Conservation (phyloP, 2,797 vertebrate genomes). For the Cynodonichthys magdalenae region DNA sequence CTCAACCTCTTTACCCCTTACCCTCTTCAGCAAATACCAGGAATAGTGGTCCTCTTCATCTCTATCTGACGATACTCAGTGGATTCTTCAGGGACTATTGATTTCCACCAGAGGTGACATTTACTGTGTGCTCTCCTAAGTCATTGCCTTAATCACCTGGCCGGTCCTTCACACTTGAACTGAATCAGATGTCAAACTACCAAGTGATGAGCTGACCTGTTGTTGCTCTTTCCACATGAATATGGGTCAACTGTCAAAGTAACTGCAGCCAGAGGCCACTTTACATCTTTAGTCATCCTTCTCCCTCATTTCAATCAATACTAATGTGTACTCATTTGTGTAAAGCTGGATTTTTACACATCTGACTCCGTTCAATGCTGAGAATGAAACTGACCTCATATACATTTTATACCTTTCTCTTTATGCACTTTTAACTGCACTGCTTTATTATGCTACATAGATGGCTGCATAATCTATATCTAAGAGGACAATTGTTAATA, state of each 20-base stretch:
- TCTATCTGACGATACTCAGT: slow-evolving; percentile 55
- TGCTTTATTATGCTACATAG: not conserved
- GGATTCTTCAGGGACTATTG: slow-evolving; percentile 71
- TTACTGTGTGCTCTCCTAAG: slow-evolving; percentile 71
- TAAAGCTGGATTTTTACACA: not conserved
- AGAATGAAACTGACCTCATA: slow-evolving; percentile 1
- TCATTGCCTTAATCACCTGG: slow-evolving; percentile 72
- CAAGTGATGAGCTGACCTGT: slow-evolving; percentile 36
- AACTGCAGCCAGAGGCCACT: not conserved
- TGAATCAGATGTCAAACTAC: slow-evolving; percentile 57
- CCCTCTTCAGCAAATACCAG: slow-evolving; percentile 46
- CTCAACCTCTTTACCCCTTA: slow-evolving; percentile 2
- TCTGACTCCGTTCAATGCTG: slow-evolving; percentile 1
- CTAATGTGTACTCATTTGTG: not conserved
- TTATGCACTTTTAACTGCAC: slow-evolving; percentile 1
- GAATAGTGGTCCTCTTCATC: slow-evolving; percentile 42
- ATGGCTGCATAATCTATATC: slow-evolving; percentile 20
- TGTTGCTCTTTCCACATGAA: slow-evolving; percentile 7
- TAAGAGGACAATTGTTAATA: slow-evolving; percentile 33
- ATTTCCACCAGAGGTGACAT: slow-evolving; percentile 79
- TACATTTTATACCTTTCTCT: not conserved
- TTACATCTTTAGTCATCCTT: not conserved
- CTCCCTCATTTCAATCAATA: slow-evolving; percentile 23
- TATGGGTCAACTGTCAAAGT: slow-evolving; percentile 15
- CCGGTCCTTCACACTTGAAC: slow-evolving; percentile 67